Base-by-base conservation (phyloP, 2,888 invertebrate species). In the Limnephilus lunatus region DNA sequence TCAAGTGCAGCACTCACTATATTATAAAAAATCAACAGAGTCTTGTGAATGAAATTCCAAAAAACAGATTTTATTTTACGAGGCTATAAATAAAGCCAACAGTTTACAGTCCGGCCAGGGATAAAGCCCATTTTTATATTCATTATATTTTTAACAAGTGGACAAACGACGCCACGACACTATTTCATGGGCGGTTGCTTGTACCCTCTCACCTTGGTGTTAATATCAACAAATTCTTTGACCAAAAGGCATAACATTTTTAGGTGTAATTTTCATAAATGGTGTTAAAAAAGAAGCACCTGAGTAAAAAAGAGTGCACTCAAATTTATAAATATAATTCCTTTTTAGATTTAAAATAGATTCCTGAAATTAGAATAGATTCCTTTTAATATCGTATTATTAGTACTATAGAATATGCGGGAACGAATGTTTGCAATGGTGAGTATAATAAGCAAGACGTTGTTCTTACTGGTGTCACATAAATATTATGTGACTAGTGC, bases 131-230 rank as follows among this genome's bases (percentile, higher is more conserved):
- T 93, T 91, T 92, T 93, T 91, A 93, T 93, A 93, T 93, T 93
- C 93, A 92, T 93, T 93, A 93, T 93, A 93, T 93, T 93, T 93
- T 93, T 93, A 92, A 93, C 93, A 93, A 93, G 93, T 93, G 92
- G 92, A 93, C 93, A 93, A 93, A 93, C 91, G 93, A 90, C 90
- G 81, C 92, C 90, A 82, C 87, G 90, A 91, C 92, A 92, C 93
- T 92, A 92, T 92, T 90, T 92, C 90, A 90, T 85, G 86, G 86
- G 90, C 82, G 83, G 88, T 92, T 92, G 91, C 89, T 90, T 89
- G 85, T 80, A 68, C 87, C 81, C 83, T 83, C 90, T 68, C 92
- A 92, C 89, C 91, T 90, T 86, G 88, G 91, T 91, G 91, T 93
- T 93, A 93, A 93, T 93, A 93, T 92, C 92, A 93, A 92, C 93